Percentiles rank a stretch among this genome's conserved stretches.
Evolutionary conservation across 2,888 invertebrate genomes (phyloP).

Genomic region (Calephelis perditalis): DNA sequence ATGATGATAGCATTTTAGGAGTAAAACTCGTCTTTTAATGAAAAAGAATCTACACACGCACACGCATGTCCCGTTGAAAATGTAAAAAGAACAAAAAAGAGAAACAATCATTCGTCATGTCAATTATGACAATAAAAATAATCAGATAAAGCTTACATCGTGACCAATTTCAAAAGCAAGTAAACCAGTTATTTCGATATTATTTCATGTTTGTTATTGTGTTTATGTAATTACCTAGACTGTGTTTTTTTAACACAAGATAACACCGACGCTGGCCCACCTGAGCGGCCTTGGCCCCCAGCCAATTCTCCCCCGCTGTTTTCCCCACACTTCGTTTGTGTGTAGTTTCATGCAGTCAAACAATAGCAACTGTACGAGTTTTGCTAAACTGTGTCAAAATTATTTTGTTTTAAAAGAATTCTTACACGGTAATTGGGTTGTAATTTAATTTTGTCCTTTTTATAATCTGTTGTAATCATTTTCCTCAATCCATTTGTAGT

Average conservation of each 20-base stretch:
- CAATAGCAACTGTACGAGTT: conserved; percentile 61
- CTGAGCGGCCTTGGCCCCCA: conserved; percentile 68
- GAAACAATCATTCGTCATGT: conserved; percentile 11
- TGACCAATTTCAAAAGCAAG: neutral
- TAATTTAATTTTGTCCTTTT: too few species aligned
- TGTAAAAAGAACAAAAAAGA: conserved; percentile 6
- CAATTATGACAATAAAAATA: too few species aligned
- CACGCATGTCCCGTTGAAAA: too few species aligned
- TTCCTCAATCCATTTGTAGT: too few species aligned
- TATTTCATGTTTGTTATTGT: conserved; percentile 27
- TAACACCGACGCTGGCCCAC: conserved; percentile 62
- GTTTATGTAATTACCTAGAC: conserved; percentile 34
- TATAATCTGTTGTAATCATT: too few species aligned
- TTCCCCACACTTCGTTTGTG: conserved; percentile 62
- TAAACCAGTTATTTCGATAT: conserved; percentile 3
- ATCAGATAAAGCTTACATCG: too few species aligned
- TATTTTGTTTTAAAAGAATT: neutral
- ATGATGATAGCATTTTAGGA: too few species aligned
- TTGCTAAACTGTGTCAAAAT: conserved; percentile 9
- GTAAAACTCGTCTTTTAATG: too few species aligned
- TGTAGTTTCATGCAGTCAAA: conserved; percentile 70
- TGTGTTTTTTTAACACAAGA: conserved; percentile 46
- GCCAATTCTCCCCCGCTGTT: conserved; percentile 68
- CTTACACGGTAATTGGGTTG: neutral
- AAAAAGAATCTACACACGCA: neutral